Evolutionary conservation across 1,140 invertebrate species (phyloP), one percentile per base, ranked within the genome.

Genomic region (Scaptomyza pallida): DNA sequence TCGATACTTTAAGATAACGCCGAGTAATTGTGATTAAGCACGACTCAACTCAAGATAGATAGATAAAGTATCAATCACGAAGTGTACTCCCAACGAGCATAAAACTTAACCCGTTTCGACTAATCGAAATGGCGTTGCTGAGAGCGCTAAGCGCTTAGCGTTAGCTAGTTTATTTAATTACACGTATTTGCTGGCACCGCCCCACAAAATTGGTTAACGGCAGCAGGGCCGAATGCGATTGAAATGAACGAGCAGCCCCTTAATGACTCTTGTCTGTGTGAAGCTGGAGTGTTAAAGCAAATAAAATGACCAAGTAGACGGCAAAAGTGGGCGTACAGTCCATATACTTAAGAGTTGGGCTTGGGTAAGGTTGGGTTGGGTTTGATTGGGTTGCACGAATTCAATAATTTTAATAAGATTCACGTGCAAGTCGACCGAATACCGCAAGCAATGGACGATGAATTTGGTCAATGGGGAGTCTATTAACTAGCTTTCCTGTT

Each of bases 231-330:
- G 50, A 55, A 72, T 30, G 62, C 54, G 69, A 76, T 77, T 77
- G 79, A 82, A 82, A 82, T 82, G 75, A 82, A 82, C 79, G 75
- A 83, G 56, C 70, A 52, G 43, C 72, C 73, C 73, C 75, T 83
- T 83, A 82, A 82, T 83, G 79, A 82, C 60, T 45, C n/a, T n/a
- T n/a, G n/a, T n/a, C 57, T 57, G 67, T 63, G 55, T 55, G 37
- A 40, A 12, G 26, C n/a, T 52, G 35, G 17, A n/a, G n/a, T 37
- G 43, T 37, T 35, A 17, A 56, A 63, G 68, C 57, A 57, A 83
- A 78, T 78, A 82, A 82, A 75, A 64, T 74, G 21, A n/a, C 52
- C 60, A 50, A 23, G 30, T 45, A n/a, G 41, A 33, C 35, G 51
- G 50, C 12, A 10, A 4, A 15, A 13, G 23, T 1, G 9, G 26